phyloP scores from a whole-genome alignment of 1,140 invertebrate genomes.

The Halyomorpha halys region DNA sequence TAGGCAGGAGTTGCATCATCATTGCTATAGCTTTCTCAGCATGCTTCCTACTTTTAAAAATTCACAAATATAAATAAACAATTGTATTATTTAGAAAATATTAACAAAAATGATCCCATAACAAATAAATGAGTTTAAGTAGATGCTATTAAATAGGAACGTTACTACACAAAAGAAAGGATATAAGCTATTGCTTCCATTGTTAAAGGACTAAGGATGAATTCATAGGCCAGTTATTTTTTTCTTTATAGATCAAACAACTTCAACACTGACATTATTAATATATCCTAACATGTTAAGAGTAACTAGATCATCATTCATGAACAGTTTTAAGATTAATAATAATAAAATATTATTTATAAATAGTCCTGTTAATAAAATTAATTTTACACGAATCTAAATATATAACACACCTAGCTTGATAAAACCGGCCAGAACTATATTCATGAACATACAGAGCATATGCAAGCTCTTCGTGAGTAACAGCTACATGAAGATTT shows the following conservation, averaged over 20 bases:
- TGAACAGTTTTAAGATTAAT: neutral
- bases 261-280: too few species aligned
- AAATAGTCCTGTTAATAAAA: neutral
- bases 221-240: too few species aligned
- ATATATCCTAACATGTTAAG: too few species aligned
- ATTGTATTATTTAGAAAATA: neutral
- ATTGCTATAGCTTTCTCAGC: constrained; percentile 72
- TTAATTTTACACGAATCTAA: too few species aligned
- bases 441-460: constrained; percentile 86
- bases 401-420: constrained; percentile 48
- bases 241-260: too few species aligned
- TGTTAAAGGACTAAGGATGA: too few species aligned
- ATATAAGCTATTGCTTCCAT: too few species aligned
- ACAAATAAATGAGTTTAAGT: too few species aligned
- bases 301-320: neutral
- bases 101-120: too few species aligned
- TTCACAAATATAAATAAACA: too few species aligned
- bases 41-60: constrained; percentile 46
- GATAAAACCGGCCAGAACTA: constrained; percentile 69
- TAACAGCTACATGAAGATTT: constrained; percentile 76
- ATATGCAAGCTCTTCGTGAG: constrained; percentile 83
- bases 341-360: neutral
- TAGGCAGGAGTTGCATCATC: constrained; percentile 63
- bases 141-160: too few species aligned
- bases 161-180: too few species aligned